Percentiles rank a stretch among this genome's conserved stretches.
Evolutionary conservation across 2,797 vertebrate species (phyloP).

Genomic region (Phaenicophaeus curvirostris): DNA sequence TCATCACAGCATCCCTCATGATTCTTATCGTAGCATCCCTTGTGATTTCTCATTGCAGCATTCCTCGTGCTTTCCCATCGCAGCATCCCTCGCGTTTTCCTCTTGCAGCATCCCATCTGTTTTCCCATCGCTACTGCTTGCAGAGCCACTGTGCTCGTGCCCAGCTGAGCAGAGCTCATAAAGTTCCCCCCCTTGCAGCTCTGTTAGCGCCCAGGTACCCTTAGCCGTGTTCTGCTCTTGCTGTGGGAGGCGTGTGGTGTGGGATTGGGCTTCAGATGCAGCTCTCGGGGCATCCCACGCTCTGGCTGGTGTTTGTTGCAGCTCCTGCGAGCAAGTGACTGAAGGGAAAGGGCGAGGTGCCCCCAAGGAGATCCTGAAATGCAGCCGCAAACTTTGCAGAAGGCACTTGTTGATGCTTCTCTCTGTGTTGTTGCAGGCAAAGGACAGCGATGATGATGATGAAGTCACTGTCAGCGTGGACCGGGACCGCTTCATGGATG

Average conservation of each 20-base stretch:
- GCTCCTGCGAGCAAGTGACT: not conserved
- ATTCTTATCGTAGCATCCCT: not conserved
- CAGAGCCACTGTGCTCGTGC: not conserved
- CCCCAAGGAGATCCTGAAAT: not conserved
- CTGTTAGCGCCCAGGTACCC: not conserved
- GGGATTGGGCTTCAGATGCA: not conserved
- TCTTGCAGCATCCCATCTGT: not conserved
- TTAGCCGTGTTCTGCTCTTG: not conserved
- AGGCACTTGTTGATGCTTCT: not conserved
- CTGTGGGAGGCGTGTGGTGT: rapidly evolving
- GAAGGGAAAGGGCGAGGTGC: not conserved
- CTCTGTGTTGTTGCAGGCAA: constrained; percentile 79
- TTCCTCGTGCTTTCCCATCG: too few species aligned
- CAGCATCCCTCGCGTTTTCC: not conserved
- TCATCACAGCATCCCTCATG: too few species aligned
- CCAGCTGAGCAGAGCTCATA: not conserved
- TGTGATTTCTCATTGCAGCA: not conserved
- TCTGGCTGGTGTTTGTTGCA: not conserved
- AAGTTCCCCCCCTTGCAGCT: not conserved
- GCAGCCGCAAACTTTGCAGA: rapidly evolving
- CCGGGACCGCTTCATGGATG: constrained; percentile 93
- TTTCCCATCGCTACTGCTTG: not conserved
- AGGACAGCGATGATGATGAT: constrained; percentile 92
- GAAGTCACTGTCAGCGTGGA: constrained; percentile 91
- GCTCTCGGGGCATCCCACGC: rapidly evolving